phyloP scores from a whole-genome alignment of 1,140 invertebrate species.

The Steinernema feltiae region DNA sequence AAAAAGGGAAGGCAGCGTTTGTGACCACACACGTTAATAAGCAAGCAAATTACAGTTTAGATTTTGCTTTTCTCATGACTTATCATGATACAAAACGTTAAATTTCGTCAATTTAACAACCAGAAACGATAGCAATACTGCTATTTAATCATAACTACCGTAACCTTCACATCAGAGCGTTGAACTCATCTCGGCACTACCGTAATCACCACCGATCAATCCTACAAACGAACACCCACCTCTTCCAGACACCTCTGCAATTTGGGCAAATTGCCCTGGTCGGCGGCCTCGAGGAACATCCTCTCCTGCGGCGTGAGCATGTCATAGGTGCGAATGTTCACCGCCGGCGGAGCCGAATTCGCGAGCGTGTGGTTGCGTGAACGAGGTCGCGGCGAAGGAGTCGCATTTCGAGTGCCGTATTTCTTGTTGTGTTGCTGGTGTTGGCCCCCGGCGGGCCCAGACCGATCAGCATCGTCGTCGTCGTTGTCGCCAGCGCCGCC shows the following conservation, averaged over 20 bases:
- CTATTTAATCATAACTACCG: no score
- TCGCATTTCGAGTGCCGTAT: not conserved
- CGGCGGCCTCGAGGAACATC: constrained; percentile 64
- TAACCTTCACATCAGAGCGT: no score
- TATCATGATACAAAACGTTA: no score
- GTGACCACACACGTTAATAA: not conserved
- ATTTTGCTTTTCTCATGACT: not conserved
- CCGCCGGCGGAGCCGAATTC: constrained; percentile 36
- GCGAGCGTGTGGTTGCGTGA: constrained; percentile 29
- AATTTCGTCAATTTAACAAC: no score
- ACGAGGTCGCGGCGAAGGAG: constrained; percentile 29
- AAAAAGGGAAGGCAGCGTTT: no score
- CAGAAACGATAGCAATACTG: no score
- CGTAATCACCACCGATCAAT: no score
- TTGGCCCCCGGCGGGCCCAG: not conserved
- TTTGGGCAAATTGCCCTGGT: constrained; percentile 63
- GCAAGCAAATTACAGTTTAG: constrained; percentile 15
- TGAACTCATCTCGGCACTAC: no score
- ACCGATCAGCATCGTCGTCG: not conserved
- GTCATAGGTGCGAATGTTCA: constrained; percentile 36
- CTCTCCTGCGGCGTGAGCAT: constrained; percentile 57
- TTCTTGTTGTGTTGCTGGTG: not conserved
- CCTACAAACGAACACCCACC: constrained; percentile 38
- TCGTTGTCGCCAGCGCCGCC: not conserved
- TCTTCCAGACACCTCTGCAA: constrained; percentile 61